phyloP scores from a whole-genome alignment of 2,888 invertebrate genomes.

The Ormyrus thymus region DNA sequence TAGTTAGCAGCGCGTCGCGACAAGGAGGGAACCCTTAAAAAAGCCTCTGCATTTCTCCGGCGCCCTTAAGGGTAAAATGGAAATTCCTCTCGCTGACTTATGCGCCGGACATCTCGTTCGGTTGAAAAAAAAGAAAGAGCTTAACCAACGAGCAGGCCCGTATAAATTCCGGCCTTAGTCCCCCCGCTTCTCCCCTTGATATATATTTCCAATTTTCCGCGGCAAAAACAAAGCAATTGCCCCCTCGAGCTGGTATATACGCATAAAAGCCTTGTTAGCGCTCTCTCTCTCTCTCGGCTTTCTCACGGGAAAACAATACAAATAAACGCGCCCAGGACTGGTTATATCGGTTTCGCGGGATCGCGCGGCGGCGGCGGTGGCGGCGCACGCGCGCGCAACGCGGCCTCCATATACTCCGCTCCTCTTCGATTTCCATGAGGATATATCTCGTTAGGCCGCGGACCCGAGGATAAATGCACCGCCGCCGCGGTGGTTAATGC shows the following conservation, averaged over 20 bases:
- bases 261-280: neutral
- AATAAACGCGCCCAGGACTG: slow-evolving; percentile 1
- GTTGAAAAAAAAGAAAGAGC: too few relatives aligned
- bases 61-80: too few relatives aligned
- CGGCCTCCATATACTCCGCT: neutral
- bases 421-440: neutral
- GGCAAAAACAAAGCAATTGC: slow-evolving; percentile 14
- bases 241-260: neutral
- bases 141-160: too few relatives aligned
- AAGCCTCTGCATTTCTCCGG: too few relatives aligned
- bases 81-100: too few relatives aligned
- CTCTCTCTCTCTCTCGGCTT: too few relatives aligned
- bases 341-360: neutral
- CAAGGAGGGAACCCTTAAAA: too few relatives aligned
- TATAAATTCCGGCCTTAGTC: too few relatives aligned
- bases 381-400: too few relatives aligned
- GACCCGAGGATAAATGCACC: neutral
- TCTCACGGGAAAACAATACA: neutral
- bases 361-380: neutral
- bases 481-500: too few relatives aligned
- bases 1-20: too few relatives aligned
- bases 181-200: neutral
- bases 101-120: too few relatives aligned
- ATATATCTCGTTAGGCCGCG: neutral
- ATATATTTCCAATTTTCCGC: slow-evolving; percentile 11